Evolutionary conservation across 2,888 invertebrate genomes (phyloP), one percentile per base, ranked within the genome.

Genomic region (Beris morrisii): DNA sequence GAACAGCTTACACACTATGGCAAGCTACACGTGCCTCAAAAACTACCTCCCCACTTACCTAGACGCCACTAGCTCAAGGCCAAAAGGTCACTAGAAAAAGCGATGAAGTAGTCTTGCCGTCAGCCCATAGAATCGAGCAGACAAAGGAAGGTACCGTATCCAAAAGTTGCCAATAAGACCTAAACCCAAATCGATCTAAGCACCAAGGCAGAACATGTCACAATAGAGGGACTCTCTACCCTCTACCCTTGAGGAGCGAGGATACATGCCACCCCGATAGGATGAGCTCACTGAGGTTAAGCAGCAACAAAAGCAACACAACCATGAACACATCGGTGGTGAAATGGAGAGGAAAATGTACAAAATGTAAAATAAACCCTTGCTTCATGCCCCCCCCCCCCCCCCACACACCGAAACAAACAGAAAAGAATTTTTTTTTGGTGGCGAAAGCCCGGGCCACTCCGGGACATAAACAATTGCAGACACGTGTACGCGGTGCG

Each of bases 391-490:
- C 22, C 22, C 22, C 22, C 22, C 22, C 22, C 22, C 22, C 22
- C 22, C 22, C 22, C 22, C 22, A 22, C 22, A 22, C 22, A 22
- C 1, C 22, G 22, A 22, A 22, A 22, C 22, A 22, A 22, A 22
- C 61, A 52, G 52, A 22, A 45, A 30, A 58, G 45, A 58, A 58
- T 58, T 38, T 45, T 58, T 28, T 22, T 22, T 22, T 22, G 22
- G 22, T 9, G 38, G 45, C 45, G 13, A 38, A 13, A 38, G n/a
- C 59, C 15, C 38, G 38, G n/a, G 7, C 28, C 50, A 30, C 12
- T 13, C 46, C 50, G 50, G 50, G 61, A 61, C 61, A 61, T 61
- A 61, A 61, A 61, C 61, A 61, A 61, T 61, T 61, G 61, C 61
- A 61, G 61, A 61, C 61, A 61, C 61, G 61, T 61, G 61, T 61